These are phyloP conservation scores for Climacteris rufus DNA, from an alignment of 2,113 vertebrate species.

Conservation along the genomic window DNA sequence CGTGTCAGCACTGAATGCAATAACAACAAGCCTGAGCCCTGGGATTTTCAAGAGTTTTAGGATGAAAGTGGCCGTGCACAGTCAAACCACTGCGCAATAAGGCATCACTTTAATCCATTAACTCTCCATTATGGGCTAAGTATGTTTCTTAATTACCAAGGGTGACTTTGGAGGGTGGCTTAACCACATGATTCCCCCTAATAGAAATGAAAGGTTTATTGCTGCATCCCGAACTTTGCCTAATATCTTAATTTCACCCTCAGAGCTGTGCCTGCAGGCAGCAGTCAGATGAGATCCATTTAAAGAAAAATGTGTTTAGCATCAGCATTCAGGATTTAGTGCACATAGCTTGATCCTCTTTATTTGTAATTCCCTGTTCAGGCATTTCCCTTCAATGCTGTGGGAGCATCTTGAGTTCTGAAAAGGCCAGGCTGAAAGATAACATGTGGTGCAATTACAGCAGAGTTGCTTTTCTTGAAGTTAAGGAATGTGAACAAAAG, in stretches of 20 bases:
- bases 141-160: not conserved
- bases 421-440: not conserved
- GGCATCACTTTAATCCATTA: slow-evolving; percentile 26
- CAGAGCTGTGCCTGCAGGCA: not conserved
- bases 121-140: not conserved
- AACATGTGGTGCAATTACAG: not conserved
- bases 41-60: not conserved
- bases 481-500: not conserved
- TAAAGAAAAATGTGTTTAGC: not conserved
- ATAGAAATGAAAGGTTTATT: not conserved
- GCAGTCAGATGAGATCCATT: slow-evolving; percentile 14
- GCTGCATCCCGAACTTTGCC: not conserved
- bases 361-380: slow-evolving; percentile 3
- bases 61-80: not conserved
- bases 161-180: not conserved
- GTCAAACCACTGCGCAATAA: not conserved
- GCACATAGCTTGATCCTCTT: not conserved
- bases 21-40: not conserved
- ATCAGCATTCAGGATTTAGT: not conserved
- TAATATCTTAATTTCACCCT: slow-evolving; percentile 16
- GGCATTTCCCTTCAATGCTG: not conserved
- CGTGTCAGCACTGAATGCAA: not conserved
- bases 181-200: not conserved
- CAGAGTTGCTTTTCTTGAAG: not conserved
- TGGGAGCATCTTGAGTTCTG: not conserved